These are phyloP conservation scores for Cinclus cinclus DNA, from an alignment of 2,113 vertebrate genomes.

Conservation along the genomic window DNA sequence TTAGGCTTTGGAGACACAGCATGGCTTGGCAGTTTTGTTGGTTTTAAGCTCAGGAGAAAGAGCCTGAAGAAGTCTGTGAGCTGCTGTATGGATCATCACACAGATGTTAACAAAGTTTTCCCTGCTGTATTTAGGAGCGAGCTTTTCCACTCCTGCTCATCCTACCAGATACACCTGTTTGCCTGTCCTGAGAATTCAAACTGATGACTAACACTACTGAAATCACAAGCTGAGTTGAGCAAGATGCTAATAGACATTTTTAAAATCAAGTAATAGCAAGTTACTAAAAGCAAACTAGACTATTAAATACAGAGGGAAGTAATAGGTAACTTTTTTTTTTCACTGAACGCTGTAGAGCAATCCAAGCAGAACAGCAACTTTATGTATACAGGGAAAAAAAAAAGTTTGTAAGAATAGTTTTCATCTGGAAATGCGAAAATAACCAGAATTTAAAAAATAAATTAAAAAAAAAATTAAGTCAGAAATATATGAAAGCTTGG, in stretches of 20 bases:
- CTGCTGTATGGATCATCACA: neutral
- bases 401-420: neutral
- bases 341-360: neutral
- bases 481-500: neutral
- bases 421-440: neutral
- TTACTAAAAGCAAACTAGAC: neutral
- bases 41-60: conserved; percentile 1
- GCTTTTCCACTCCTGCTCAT: conserved; percentile 56
- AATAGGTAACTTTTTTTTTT: neutral
- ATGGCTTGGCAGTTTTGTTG: neutral
- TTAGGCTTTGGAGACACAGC: neutral
- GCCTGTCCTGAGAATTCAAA: conserved; percentile 12
- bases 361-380: neutral
- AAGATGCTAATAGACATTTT: conserved; percentile 44
- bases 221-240: conserved; percentile 51
- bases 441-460: neutral
- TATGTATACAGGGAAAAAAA: neutral
- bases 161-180: conserved; percentile 63
- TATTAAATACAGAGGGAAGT: neutral
- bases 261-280: conserved; percentile 59
- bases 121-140: conserved; percentile 16
- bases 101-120: neutral
- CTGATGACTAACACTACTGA: conserved; percentile 37
- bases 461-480: neutral
- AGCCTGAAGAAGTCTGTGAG: neutral